Percentiles rank a stretch among this genome's conserved stretches.
Conservation (phyloP, 2,797 vertebrate genomes). For the Sphaeramia orbicularis region DNA sequence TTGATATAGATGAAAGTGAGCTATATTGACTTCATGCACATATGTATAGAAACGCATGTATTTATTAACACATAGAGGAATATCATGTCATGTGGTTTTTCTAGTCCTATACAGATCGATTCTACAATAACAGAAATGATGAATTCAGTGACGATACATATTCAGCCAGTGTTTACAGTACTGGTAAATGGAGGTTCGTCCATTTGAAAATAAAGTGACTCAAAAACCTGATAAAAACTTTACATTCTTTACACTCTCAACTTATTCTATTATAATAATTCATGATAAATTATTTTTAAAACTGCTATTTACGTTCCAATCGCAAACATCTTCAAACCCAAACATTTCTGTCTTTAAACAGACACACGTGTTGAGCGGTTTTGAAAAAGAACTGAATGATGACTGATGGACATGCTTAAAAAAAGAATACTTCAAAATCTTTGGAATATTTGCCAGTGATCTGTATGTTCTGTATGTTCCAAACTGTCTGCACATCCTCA, state of each 20-base stretch:
- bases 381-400: too few species aligned
- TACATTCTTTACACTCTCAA: not conserved
- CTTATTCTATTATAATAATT: not conserved
- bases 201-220: not conserved
- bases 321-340: not conserved
- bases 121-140: not conserved
- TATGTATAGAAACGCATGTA: constrained; percentile 2
- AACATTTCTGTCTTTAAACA: too few species aligned
- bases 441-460: too few species aligned
- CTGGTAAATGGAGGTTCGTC: not conserved
- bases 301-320: not conserved
- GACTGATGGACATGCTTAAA: too few species aligned
- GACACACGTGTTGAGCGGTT: too few species aligned
- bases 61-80: not conserved
- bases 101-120: not conserved
- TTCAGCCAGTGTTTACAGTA: not conserved
- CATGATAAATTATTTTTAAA: not conserved
- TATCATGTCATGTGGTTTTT: not conserved
- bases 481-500: too few species aligned
- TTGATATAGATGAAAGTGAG: not conserved
- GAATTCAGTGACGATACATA: not conserved
- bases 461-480: too few species aligned
- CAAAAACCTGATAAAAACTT: not conserved
- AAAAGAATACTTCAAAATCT: too few species aligned
- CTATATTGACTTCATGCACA: not conserved